Conservation (phyloP, 1,140 invertebrate species). For the Drosophila ambigua region DNA sequence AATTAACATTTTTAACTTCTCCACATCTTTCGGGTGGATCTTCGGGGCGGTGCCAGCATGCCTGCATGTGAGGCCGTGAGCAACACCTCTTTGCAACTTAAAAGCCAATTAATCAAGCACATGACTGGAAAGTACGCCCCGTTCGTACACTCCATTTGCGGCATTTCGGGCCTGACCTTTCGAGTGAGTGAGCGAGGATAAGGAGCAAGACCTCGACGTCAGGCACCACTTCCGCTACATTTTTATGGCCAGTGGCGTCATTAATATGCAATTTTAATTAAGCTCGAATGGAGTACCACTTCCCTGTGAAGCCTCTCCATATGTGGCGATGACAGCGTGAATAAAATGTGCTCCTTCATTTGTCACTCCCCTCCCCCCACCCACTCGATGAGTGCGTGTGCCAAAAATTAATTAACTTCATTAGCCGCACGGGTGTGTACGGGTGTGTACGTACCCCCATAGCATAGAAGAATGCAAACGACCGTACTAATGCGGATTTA, state of each 20-base stretch:
- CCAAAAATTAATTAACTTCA: constrained; percentile 45
- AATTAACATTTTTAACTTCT: constrained; percentile 61
- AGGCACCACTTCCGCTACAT: constrained; percentile 43
- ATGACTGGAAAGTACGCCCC: constrained; percentile 69
- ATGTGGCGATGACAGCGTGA: constrained; percentile 71
- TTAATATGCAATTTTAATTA: constrained; percentile 83
- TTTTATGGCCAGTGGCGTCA: constrained; percentile 65
- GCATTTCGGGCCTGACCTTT: constrained; percentile 63
- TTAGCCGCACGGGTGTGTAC: constrained; percentile 23
- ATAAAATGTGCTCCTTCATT: constrained; percentile 54
- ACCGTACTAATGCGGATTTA: constrained; percentile 25
- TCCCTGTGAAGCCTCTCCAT: constrained; percentile 12
- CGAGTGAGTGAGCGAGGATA: constrained; percentile 29
- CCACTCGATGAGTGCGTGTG: constrained; percentile 32
- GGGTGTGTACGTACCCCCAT: too few relatives aligned
- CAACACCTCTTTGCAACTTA: constrained; percentile 75
- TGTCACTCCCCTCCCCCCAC: constrained; percentile 43
- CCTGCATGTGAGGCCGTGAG: constrained; percentile 25
- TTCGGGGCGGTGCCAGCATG: constrained; percentile 3
- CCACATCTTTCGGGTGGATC: constrained; percentile 32
- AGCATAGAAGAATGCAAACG: constrained; percentile 39
- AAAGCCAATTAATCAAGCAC: constrained; percentile 77
- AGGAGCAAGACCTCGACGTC: constrained; percentile 39
- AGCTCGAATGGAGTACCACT: constrained; percentile 40
- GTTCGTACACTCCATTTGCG: constrained; percentile 31